phyloP scores from a whole-genome alignment of 2,113 vertebrate genomes.

The Semnornis frantzii region DNA sequence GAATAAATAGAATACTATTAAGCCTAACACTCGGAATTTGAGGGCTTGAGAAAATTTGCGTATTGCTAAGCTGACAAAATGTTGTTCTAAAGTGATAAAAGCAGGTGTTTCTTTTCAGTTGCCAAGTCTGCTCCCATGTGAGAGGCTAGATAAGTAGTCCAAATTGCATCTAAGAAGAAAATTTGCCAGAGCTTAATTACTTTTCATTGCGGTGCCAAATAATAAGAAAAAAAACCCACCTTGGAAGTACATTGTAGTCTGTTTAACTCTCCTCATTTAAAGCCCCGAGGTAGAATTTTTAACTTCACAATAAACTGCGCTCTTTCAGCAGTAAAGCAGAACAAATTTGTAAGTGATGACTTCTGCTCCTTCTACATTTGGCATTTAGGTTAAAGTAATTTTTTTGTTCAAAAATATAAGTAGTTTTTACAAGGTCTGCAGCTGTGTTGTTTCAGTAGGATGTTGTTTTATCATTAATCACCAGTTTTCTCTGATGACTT shows the following conservation, averaged over 20 bases:
- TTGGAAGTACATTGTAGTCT: constrained; percentile 55
- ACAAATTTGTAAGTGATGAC: constrained; percentile 62
- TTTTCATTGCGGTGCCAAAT: constrained; percentile 67
- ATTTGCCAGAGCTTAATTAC: constrained; percentile 72
- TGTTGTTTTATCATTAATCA: constrained; percentile 39
- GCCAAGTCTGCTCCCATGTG: constrained; percentile 61
- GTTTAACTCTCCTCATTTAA: constrained; percentile 63
- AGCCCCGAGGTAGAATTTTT: constrained; percentile 56
- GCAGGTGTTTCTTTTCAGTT: constrained; percentile 71
- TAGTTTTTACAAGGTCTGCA: constrained; percentile 47
- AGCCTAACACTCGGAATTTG: not conserved
- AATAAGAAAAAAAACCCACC: not conserved
- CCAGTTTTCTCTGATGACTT: constrained; percentile 39
- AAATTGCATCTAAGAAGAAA: constrained; percentile 73
- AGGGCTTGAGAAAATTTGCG: constrained; percentile 7
- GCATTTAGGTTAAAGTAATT: constrained; percentile 54
- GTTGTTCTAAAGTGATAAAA: constrained; percentile 57
- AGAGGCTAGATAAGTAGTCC: constrained; percentile 71
- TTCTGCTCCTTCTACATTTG: constrained; percentile 55
- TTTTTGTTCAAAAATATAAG: constrained; percentile 16
- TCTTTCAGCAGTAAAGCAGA: constrained; percentile 52
- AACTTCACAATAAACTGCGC: constrained; percentile 48
- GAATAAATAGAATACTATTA: not conserved
- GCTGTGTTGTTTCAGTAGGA: constrained; percentile 31
- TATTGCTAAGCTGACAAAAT: not conserved